Base-by-base conservation (phyloP, 1,140 invertebrate species). In the Orchestia grillus region DNA sequence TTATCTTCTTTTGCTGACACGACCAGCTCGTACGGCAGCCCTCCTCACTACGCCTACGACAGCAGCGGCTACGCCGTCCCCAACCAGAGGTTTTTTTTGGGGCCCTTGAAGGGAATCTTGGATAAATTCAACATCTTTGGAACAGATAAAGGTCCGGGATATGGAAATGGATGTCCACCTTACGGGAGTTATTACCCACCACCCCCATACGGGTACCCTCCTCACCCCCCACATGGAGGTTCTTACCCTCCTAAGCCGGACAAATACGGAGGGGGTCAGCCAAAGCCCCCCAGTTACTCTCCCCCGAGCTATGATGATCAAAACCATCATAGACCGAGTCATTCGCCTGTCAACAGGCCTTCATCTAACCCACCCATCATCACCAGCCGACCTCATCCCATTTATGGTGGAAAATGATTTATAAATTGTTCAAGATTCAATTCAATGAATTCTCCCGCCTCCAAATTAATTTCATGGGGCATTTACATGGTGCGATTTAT, bases 61-160 rank as follows among this genome's bases (percentile, higher is more conserved):
- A 44, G 15, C 41, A 11, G 4, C 88, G 88, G 88, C 6, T 42
- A 90, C 43, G 88, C 88, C 41, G 88, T 44, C 42, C 88, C 88
- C 44, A 94, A 44, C 44, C 92, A 94, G 92, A 6, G 92, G 23
- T 94, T 94, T n/a, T 94, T 94, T n/a, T 44, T 94, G 44, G 92
- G 92, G 6, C 92, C 92, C 43, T 42, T 94, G 40, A 94, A 94
- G 47, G 92, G 92, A 44, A 44, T 94, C 40, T 94, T 94, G 44
- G 92, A 94, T 47, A 94, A 94, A 40, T 47, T 94, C 23, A 44
- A 90, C 88, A 90, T 90, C 88, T 94, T 94, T 47, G 92, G 92
- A 6, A 16, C 36, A 47, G 92, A n/a, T 11, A 94, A 94, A 94
- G 44, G 92, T 11, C 16, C 40, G 1, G 92, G 92, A 47, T 94